phyloP scores from a whole-genome alignment of 2,113 vertebrate genomes.

The Scalopus aquaticus region DNA sequence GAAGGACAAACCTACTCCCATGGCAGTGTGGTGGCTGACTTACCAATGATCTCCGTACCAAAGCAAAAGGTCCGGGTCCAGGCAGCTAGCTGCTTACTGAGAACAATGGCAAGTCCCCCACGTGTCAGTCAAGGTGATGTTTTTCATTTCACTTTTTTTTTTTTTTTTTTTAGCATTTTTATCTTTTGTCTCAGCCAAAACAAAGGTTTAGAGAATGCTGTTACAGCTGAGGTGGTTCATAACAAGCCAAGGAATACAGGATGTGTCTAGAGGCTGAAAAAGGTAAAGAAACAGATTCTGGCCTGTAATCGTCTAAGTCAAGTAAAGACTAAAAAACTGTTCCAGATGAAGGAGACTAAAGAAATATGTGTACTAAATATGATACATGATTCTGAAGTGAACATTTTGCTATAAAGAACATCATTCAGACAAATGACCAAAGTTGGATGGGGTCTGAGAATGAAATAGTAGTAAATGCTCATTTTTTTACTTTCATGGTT shows the following conservation, averaged over 20 bases:
- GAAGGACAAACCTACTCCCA: no score
- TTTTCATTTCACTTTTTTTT: no score
- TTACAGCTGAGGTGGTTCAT: no score
- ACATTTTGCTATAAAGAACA: constrained; percentile 5
- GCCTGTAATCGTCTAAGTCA: constrained; percentile 15
- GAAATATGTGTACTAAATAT: constrained; percentile 31
- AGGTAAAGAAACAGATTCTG: background rate
- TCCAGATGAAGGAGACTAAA: constrained; percentile 23
- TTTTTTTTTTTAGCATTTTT: no score
- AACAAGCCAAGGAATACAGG: background rate
- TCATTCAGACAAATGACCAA: constrained; percentile 37
- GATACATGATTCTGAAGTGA: constrained; percentile 10
- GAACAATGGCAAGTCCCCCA: no score
- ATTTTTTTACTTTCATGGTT: constrained; percentile 35
- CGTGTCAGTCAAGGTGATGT: no score
- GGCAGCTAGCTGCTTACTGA: no score
- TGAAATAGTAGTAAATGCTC: background rate
- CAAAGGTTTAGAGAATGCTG: no score
- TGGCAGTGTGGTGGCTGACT: no score
- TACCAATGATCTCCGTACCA: no score
- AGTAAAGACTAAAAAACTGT: constrained; percentile 20
- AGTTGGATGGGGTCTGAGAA: background rate
- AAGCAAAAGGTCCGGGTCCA: no score
- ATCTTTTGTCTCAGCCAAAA: no score
- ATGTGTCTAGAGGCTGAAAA: background rate